Evolutionary conservation across 1,140 invertebrate species (phyloP), one percentile per base, ranked within the genome.

Genomic region (Parapsyche elsis): DNA sequence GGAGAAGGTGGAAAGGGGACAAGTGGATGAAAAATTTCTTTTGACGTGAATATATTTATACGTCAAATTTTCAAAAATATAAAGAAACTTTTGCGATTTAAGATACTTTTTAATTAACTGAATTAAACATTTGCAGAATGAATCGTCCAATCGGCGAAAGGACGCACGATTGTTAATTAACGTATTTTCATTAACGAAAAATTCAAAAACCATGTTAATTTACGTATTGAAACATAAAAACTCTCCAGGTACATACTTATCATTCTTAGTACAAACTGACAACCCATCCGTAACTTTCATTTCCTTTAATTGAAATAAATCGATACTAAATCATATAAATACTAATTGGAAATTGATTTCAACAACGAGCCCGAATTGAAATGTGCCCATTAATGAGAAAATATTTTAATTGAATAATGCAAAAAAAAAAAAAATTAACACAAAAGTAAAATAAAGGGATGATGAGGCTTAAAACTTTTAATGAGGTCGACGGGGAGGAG

Each of bases 351-450:
- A 38, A 4, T 38, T 38, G 7, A 38, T 38, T 38, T 61, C 57
- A 16, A 9, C 5, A 19, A 61, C 1, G 57, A 19, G 9, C 26
- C 64, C 23, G 26, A 38, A 73, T 73, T 46, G 38, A 73, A 49
- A 46, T 73, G 21, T 73, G 71, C 45, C 19, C 46, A 16, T 10
- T 71, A 24, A 14, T 21, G 64, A 70, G 71, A 81, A 78, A 81
- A 81, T 64, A 71, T 76, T 78, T 81, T 76, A 81, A 81, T 81
- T 81, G 77, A 81, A 81, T n/a, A n/a, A n/a, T n/a, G n/a, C n/a
- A n/a, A n/a, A 80, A 81, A 71, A 70, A 61, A 79, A 79, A 61
- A 5, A 61, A 77, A 61, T 19, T 19, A 61, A 61, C 19, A 61
- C 57, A 16, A 19, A 23, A 26, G 64, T 53, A 10, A 53, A 53